phyloP scores from a whole-genome alignment of 1,140 invertebrate genomes.

The Drosophila bocqueti region DNA sequence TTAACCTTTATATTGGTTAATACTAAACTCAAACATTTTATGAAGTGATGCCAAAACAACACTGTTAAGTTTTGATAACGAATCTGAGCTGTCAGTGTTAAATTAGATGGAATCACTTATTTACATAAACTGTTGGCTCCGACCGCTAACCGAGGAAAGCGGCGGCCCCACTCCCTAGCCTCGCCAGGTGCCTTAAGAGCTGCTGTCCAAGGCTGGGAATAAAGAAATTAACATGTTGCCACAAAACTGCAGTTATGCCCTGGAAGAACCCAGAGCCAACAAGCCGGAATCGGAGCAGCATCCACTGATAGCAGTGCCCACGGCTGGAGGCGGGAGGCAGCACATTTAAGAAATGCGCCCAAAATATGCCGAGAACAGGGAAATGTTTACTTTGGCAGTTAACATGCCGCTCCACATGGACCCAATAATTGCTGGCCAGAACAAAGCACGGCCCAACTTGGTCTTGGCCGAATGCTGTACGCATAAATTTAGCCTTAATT shows the following conservation, averaged over 20 bases:
- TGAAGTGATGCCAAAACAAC: neutral
- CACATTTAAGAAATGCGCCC: constrained; percentile 72
- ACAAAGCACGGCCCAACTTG: constrained; percentile 33
- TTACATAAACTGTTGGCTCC: constrained; percentile 1
- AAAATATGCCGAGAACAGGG: constrained; percentile 78
- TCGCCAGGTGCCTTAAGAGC: constrained; percentile 11
- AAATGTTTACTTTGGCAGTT: constrained; percentile 81
- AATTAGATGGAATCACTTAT: constrained; percentile 37
- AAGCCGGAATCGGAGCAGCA: constrained; percentile 28
- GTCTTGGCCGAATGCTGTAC: constrained; percentile 70
- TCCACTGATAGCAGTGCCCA: constrained; percentile 34
- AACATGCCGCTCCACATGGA: constrained; percentile 61
- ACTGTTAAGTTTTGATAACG: constrained; percentile 8
- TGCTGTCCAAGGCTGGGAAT: constrained; percentile 53
- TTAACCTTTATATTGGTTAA: neutral
- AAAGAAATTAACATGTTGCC: constrained; percentile 81
- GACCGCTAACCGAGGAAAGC: constrained; percentile 34
- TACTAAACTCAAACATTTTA: constrained; percentile 5
- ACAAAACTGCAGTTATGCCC: constrained; percentile 78
- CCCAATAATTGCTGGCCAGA: constrained; percentile 68
- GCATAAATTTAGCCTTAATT: constrained; percentile 83
- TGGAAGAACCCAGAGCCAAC: constrained; percentile 43
- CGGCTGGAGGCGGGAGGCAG: constrained; percentile 24
- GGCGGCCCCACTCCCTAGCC: neutral
- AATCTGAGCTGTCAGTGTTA: constrained; percentile 22